phyloP scores from a whole-genome alignment of 1,140 invertebrate genomes.

The Drosophila jambulina region DNA sequence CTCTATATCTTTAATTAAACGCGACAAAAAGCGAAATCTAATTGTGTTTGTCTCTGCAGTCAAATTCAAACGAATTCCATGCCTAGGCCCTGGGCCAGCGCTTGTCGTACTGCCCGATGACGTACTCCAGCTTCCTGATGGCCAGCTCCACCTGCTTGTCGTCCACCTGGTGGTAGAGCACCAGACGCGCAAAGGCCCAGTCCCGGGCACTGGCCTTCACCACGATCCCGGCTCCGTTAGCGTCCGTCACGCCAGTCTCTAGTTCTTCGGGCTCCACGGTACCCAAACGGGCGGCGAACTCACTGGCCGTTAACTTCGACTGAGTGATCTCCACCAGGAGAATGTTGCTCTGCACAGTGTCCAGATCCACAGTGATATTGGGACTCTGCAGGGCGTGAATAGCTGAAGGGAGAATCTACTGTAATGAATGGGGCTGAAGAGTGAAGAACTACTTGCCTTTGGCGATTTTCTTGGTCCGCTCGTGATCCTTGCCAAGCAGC shows the following conservation, averaged over 20 bases:
- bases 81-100: slow-evolving; percentile 36
- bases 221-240: slow-evolving; percentile 85
- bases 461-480: slow-evolving; percentile 89
- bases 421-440: neutral
- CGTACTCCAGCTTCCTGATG: slow-evolving; percentile 88
- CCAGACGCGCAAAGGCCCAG: slow-evolving; percentile 87
- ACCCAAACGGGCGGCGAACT: slow-evolving; percentile 87
- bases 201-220: slow-evolving; percentile 87
- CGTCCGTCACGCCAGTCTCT: slow-evolving; percentile 85
- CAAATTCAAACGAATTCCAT: slow-evolving; percentile 16
- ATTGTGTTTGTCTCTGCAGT: slow-evolving; percentile 47
- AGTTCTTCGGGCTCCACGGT: slow-evolving; percentile 87
- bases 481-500: slow-evolving; percentile 91
- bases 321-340: slow-evolving; percentile 88
- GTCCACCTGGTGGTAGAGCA: slow-evolving; percentile 89
- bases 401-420: slow-evolving; percentile 83
- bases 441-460: slow-evolving; percentile 86
- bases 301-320: slow-evolving; percentile 85
- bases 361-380: slow-evolving; percentile 88
- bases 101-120: slow-evolving; percentile 87
- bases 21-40: slow-evolving; percentile 47
- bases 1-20: slow-evolving; percentile 69
- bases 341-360: slow-evolving; percentile 92
- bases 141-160: slow-evolving; percentile 88
- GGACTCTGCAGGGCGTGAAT: slow-evolving; percentile 87